Evolutionary conservation across 1,140 invertebrate species (phyloP).

Genomic region (Solenopsis invicta): DNA sequence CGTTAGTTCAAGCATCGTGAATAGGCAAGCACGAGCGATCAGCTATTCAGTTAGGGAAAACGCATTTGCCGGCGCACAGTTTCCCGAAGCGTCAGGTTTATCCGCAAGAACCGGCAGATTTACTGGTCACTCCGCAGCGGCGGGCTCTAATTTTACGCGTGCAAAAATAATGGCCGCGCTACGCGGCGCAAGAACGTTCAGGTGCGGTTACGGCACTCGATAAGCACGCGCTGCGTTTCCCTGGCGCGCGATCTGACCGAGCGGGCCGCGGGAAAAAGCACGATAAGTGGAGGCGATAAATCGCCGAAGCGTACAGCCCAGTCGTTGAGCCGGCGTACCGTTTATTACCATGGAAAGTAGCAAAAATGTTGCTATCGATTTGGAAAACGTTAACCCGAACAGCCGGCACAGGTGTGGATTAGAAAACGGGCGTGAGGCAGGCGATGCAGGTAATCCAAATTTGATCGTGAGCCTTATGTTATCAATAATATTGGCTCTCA

Average conservation of each 20-base stretch:
- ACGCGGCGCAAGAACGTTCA: conserved; percentile 33
- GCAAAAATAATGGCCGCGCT: conserved; percentile 58
- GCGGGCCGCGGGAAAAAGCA: conserved; percentile 41
- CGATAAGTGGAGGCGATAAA: conserved; percentile 51
- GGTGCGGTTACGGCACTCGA: conserved; percentile 54
- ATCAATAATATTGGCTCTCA: not conserved
- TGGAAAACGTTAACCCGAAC: conserved; percentile 26
- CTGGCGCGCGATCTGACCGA: conserved; percentile 32
- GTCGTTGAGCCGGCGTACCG: conserved; percentile 48
- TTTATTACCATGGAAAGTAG: conserved; percentile 62
- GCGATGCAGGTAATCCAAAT: not conserved
- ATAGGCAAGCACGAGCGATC: conserved; percentile 4
- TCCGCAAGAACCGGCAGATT: conserved; percentile 53
- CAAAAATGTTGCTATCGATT: conserved; percentile 42
- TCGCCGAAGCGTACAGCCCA: conserved; percentile 35
- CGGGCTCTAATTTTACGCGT: conserved; percentile 57
- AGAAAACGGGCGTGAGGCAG: not conserved
- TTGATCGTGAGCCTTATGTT: not conserved
- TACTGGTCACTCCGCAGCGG: conserved; percentile 21
- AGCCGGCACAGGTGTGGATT: conserved; percentile 13
- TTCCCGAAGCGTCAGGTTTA: conserved; percentile 51
- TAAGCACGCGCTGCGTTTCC: conserved; percentile 56
- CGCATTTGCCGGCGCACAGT: not conserved
- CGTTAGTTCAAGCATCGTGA: not conserved
- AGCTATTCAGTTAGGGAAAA: conserved; percentile 34